phyloP scores from a whole-genome alignment of 2,888 invertebrate species.

The Lochmaea crataegi region DNA sequence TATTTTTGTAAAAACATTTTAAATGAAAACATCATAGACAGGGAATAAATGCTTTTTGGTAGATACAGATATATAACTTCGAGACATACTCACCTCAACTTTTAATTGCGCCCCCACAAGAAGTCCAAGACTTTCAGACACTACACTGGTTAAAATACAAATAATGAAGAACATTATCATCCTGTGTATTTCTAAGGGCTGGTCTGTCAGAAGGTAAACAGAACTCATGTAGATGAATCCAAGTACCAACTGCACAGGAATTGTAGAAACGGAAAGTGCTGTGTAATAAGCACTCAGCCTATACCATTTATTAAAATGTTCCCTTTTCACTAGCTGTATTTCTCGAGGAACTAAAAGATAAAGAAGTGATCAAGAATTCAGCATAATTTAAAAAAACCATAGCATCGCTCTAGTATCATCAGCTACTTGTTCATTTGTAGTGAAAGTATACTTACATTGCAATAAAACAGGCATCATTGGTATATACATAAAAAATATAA shows the following conservation, averaged over 20 bases:
- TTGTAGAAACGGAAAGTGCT: constrained; percentile 77
- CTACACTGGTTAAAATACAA: constrained; percentile 77
- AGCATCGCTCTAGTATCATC: too few relatives aligned
- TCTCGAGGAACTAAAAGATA: constrained; percentile 78
- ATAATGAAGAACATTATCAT: constrained; percentile 76
- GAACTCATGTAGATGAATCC: constrained; percentile 76
- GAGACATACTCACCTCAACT: constrained; percentile 75
- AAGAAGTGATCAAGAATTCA: neutral
- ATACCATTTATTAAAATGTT: constrained; percentile 90
- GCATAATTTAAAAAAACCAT: too few relatives aligned
- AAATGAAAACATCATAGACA: too few relatives aligned
- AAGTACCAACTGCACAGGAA: constrained; percentile 78
- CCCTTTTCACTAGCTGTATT: constrained; percentile 80
- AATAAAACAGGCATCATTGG: constrained; percentile 85
- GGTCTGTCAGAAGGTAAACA: constrained; percentile 80
- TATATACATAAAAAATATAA: constrained; percentile 83
- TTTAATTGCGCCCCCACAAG: constrained; percentile 80
- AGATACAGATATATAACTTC: neutral
- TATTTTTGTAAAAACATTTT: too few relatives aligned
- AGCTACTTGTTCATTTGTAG: too few relatives aligned
- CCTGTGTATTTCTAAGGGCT: constrained; percentile 78
- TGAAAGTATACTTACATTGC: constrained; percentile 74
- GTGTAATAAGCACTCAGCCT: constrained; percentile 82
- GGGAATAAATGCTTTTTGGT: too few relatives aligned
- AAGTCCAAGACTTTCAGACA: constrained; percentile 83